phyloP scores from a whole-genome alignment of 2,888 invertebrate genomes.

The Sarcophaga variegata region DNA sequence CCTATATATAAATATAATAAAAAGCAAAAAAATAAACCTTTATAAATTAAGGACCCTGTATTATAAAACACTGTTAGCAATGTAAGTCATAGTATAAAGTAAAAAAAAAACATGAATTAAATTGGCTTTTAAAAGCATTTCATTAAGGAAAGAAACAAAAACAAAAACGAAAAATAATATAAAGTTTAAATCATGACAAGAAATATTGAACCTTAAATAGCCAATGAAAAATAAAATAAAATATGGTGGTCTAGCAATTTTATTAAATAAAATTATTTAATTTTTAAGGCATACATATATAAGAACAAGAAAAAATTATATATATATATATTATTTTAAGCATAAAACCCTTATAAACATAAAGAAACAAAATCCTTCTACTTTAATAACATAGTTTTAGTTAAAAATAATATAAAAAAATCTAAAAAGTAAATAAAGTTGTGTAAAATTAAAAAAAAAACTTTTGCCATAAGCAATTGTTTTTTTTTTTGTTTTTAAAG shows the following conservation, averaged over 20 bases:
- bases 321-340: constrained; percentile 58
- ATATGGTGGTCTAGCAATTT: constrained; percentile 79
- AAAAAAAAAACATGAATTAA: constrained; percentile 50
- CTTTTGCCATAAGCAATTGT: constrained; percentile 46
- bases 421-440: constrained; percentile 66
- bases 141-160: neutral
- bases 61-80: constrained; percentile 73
- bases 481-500: constrained; percentile 13
- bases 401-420: constrained; percentile 25
- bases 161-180: constrained; percentile 42
- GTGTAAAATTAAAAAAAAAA: constrained; percentile 70
- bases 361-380: constrained; percentile 45
- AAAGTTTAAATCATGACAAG: constrained; percentile 65
- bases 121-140: constrained; percentile 69
- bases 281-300: constrained; percentile 70
- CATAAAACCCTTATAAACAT: constrained; percentile 57
- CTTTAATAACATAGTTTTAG: constrained; percentile 61
- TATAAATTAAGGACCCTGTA: constrained; percentile 69
- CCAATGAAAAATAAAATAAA: constrained; percentile 69
- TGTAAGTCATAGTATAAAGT: constrained; percentile 65
- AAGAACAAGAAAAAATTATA: constrained; percentile 57
- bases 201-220: constrained; percentile 64
- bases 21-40: constrained; percentile 36
- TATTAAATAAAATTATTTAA: constrained; percentile 78
- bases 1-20: constrained; percentile 1